These are phyloP conservation scores for Rhynchonycteris naso DNA, from an alignment of 2,797 vertebrate species.

Conservation along the genomic window DNA sequence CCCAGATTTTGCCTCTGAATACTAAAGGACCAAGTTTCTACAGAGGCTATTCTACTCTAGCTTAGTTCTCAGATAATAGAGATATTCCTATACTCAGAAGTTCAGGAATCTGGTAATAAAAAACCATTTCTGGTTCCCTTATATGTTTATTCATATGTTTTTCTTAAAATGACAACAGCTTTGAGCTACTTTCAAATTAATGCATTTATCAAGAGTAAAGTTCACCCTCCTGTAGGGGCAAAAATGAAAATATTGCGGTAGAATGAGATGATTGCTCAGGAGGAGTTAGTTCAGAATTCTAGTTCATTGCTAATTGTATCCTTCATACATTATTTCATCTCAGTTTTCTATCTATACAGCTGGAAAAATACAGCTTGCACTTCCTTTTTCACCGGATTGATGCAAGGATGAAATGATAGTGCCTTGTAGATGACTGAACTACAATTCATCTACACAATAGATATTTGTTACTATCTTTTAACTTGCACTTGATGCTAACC, in stretches of 20 bases:
- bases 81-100: neutral
- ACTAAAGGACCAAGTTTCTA: neutral
- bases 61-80: neutral
- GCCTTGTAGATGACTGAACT: neutral
- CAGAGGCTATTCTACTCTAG: neutral
- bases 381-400: neutral
- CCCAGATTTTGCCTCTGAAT: neutral
- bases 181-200: constrained; percentile 15
- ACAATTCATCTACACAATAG: neutral
- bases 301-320: neutral
- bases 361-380: neutral
- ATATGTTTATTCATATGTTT: neutral
- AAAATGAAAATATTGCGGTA: neutral
- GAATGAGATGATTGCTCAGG: neutral
- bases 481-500: neutral
- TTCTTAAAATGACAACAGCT: neutral
- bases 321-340: constrained; percentile 8
- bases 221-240: neutral
- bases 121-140: neutral
- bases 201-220: neutral
- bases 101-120: neutral
- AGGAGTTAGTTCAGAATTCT: constrained; percentile 7
- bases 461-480: neutral
- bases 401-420: neutral
- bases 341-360: neutral